These are phyloP conservation scores for Hippocampus zosterae DNA, from an alignment of 2,113 vertebrate species.

Conservation along the genomic window DNA sequence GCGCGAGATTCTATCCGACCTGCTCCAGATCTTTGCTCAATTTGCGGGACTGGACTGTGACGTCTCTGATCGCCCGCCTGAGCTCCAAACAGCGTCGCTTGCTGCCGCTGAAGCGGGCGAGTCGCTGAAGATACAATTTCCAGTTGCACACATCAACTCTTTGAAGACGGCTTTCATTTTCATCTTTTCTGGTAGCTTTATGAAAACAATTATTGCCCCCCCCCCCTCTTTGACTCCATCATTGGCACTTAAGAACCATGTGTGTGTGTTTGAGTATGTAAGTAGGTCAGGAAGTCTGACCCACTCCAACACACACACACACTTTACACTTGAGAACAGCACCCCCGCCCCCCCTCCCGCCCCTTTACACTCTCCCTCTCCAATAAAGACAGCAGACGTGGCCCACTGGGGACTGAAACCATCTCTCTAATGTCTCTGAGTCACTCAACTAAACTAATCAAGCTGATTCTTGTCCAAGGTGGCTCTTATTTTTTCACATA, in stretches of 20 bases:
- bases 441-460: conserved; percentile 7
- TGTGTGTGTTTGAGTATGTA: neutral
- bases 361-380: neutral
- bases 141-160: neutral
- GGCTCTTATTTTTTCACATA: neutral
- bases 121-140: conserved; percentile 65
- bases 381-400: neutral
- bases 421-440: conserved; percentile 8
- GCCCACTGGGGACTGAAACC: conserved; percentile 18
- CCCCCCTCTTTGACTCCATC: neutral
- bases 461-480: neutral
- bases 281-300: neutral
- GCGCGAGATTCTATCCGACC: conserved; percentile 83
- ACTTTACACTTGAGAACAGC: neutral
- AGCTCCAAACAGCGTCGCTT: conserved; percentile 88
- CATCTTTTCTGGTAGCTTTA: neutral
- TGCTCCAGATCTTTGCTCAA: conserved; percentile 85
- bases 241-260: neutral
- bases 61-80: conserved; percentile 83
- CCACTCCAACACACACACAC: neutral
- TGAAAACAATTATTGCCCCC: neutral
- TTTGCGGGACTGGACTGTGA: conserved; percentile 81
- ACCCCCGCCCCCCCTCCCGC: neutral
- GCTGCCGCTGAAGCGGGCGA: conserved; percentile 83
- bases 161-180: neutral